A percentile compares a stretch with the other conserved stretches of the same genome.
Evolutionary conservation across 2,888 invertebrate genomes (phyloP).

Genomic region (Aphodius sticticus): DNA sequence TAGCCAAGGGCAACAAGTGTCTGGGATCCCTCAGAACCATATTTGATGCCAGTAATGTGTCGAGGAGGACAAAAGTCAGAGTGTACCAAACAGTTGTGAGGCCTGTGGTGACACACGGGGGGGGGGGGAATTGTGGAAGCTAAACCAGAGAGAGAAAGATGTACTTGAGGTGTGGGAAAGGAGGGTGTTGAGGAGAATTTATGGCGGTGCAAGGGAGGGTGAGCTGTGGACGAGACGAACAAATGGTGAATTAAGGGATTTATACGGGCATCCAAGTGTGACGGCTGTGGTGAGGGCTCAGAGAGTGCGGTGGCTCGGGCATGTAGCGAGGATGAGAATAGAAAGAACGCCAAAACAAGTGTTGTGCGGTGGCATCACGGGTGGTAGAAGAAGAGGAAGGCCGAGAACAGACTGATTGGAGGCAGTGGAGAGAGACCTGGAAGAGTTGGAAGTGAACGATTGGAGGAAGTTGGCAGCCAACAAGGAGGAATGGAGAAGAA

Average conservation of each 20-base stretch:
- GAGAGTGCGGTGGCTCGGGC: background rate
- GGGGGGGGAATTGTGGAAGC: no score
- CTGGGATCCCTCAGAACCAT: no score
- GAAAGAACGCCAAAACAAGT: no score
- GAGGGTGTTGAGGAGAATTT: no score
- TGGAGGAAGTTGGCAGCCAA: background rate
- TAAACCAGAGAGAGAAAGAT: no score
- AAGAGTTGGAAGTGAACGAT: background rate
- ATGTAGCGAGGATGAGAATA: background rate
- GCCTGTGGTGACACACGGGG: no score
- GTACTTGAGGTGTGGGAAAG: no score
- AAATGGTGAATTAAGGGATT: background rate
- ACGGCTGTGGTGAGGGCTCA: background rate
- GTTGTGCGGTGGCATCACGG: no score
- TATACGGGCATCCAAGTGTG: background rate
- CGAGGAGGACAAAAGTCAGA: no score
- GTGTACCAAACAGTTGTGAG: no score
- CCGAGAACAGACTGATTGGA: background rate
- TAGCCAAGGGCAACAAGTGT: no score
- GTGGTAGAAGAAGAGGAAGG: slow-evolving; percentile 10
- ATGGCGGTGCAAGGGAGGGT: background rate
- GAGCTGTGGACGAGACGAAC: background rate
- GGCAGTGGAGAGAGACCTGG: background rate
- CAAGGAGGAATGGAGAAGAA: background rate
- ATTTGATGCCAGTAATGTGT: no score